Evolutionary conservation across 1,140 invertebrate species (phyloP), one percentile per base, ranked within the genome.

Genomic region (Cydia pomonella): DNA sequence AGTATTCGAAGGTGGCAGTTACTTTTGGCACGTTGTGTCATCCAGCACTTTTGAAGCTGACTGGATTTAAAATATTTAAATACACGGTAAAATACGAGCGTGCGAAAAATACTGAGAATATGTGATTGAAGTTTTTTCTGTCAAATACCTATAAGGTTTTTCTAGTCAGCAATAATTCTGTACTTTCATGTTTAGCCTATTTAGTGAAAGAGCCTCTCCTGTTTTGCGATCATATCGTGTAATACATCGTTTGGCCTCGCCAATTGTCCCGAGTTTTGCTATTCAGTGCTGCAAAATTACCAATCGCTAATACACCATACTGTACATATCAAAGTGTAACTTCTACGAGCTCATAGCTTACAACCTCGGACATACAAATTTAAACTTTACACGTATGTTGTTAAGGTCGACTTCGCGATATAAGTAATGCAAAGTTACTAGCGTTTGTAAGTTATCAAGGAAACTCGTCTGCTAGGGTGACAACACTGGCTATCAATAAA

Each of bases 401-500:
- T 59, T 10, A 59, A 23, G 18, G 16, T 23, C 53, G 53, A 59
- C 3, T 23, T 59, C n/a, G 7, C 18, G 12, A 3, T 59, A 23
- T 21, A 12, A 59, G 18, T 23, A 10, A 23, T 10, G 21, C 21
- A 23, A 59, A 23, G 21, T 3, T 23, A n/a, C 53, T 18, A 59
- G 21, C 21, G 7, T 59, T 59, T 23, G 21, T 5, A 5, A 23
- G 18, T 59, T 50, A 23, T 23, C 5, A 0, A 23, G 53, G 16
- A 59, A 59, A 59, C n/a, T 59, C 53, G 53, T 23, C 41, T 18
- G 44, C 41, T 72, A 47, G 41, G 71, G 71, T 47, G 41, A 50
- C 71, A 50, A 72, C 21, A 21, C 18, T 25, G 25, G 41, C 71
- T 72, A 72, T 72, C 44, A 72, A 72, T 72, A 72, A 72, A 72